A percentile compares a stretch with the other conserved stretches of the same genome.
Conservation (phyloP, 2,888 invertebrate species). For the Galeruca laticollis region DNA sequence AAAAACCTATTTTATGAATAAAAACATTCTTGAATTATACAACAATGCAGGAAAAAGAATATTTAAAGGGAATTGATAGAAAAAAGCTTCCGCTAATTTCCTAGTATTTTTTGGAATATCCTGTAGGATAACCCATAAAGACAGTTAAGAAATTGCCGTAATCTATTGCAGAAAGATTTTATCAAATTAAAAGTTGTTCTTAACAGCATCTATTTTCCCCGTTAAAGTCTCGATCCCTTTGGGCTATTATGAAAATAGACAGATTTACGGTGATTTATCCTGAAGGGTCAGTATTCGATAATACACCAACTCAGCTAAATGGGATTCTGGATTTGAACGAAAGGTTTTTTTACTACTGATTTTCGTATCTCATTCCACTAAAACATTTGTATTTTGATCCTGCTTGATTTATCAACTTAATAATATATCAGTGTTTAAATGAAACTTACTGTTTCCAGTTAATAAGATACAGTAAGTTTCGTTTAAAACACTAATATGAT, state of each 20-base stretch:
- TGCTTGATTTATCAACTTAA: slow-evolving; percentile 9
- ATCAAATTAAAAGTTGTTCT: slow-evolving; percentile 36
- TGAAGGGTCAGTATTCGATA: slow-evolving; percentile 52
- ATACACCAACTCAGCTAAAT: slow-evolving; percentile 42
- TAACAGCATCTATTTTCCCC: slow-evolving; percentile 35
- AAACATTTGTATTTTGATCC: slow-evolving; percentile 23
- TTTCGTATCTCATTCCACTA: slow-evolving; percentile 21
- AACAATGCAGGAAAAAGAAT: too few species aligned
- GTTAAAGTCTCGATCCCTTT: slow-evolving; percentile 36
- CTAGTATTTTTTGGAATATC: too few species aligned
- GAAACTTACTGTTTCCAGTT: too few species aligned
- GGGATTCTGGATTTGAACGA: slow-evolving; percentile 29
- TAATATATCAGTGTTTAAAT: background rate
- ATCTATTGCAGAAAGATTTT: slow-evolving; percentile 6
- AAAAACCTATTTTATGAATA: too few species aligned
- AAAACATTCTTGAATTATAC: too few species aligned
- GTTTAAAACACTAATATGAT: too few species aligned
- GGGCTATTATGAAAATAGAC: slow-evolving; percentile 49
- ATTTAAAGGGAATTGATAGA: too few species aligned
- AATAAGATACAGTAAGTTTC: too few species aligned
- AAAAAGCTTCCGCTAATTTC: too few species aligned
- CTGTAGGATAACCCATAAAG: too few species aligned
- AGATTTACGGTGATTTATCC: slow-evolving; percentile 51
- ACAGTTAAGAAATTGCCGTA: slow-evolving; percentile 17
- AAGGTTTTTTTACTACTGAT: slow-evolving; percentile 32